Evolutionary conservation across 2,888 invertebrate species (phyloP).

Genomic region (Congeria kusceri): DNA sequence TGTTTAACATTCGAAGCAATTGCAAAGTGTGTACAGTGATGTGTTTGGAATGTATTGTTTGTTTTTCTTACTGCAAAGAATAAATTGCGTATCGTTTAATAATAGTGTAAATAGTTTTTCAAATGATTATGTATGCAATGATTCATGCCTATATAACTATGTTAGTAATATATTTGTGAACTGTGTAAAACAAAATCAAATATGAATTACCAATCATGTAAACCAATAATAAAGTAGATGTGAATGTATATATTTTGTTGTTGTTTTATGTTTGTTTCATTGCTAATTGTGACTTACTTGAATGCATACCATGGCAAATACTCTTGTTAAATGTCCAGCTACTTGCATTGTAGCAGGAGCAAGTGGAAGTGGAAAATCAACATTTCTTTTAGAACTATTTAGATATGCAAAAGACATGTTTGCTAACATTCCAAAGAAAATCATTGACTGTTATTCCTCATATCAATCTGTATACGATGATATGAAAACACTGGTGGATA

Average conservation of each 20-base stretch:
- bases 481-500: conserved; percentile 36
- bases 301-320: conserved; percentile 15
- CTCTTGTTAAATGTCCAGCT: conserved; percentile 44
- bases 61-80: conserved; percentile 41
- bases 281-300: neutral
- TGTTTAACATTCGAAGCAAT: conserved; percentile 27
- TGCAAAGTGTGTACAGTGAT: conserved; percentile 49
- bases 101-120: conserved; percentile 47
- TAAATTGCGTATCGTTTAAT: conserved; percentile 39
- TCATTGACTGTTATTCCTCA: conserved; percentile 41
- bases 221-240: conserved; percentile 32
- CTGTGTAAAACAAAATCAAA: conserved; percentile 21
- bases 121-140: conserved; percentile 31
- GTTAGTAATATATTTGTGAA: conserved; percentile 26
- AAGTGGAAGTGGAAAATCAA: conserved; percentile 48
- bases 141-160: conserved; percentile 42
- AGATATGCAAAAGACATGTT: conserved; percentile 43
- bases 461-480: conserved; percentile 43
- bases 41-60: too few species aligned
- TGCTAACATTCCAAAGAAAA: conserved; percentile 26
- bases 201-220: conserved; percentile 36
- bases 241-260: conserved; percentile 14
- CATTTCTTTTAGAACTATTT: conserved; percentile 40
- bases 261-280: neutral
- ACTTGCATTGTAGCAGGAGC: conserved; percentile 44